Evolutionary conservation across 2,888 invertebrate genomes (phyloP).

Genomic region (Heliothis peltigera): DNA sequence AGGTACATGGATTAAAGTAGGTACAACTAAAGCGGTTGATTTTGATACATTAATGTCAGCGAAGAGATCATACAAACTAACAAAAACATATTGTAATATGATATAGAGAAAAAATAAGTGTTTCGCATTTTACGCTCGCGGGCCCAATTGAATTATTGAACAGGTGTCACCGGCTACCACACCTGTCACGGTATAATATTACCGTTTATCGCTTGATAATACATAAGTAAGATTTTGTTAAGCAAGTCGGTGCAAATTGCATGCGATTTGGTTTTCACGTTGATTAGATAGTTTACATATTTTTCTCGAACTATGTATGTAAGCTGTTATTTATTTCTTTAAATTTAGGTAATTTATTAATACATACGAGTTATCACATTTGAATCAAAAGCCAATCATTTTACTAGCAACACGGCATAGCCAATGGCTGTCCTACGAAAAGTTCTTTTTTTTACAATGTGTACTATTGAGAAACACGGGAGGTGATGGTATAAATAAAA

Average conservation of each 20-base stretch:
- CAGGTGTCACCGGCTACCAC: slow-evolving; percentile 28
- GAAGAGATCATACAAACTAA: not conserved
- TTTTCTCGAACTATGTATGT: not conserved
- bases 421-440: not conserved
- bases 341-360: too few species aligned
- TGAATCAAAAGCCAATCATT: too few species aligned
- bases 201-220: slow-evolving; percentile 40
- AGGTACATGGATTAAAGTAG: not conserved
- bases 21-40: too few species aligned
- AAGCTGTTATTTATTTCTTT: not conserved
- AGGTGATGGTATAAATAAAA: not conserved
- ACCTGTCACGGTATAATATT: slow-evolving; percentile 45
- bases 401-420: not conserved
- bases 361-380: too few species aligned
- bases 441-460: not conserved
- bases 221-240: slow-evolving; percentile 24
- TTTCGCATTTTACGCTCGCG: slow-evolving; percentile 31
- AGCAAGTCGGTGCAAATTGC: slow-evolving; percentile 32
- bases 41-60: too few species aligned
- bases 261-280: slow-evolving; percentile 22
- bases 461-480: not conserved
- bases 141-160: slow-evolving; percentile 40
- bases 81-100: not conserved
- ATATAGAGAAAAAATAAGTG: slow-evolving; percentile 20
- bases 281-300: not conserved